Evolutionary conservation across 2,888 invertebrate species (phyloP).

Genomic region (Drosophila paramelanica): DNA sequence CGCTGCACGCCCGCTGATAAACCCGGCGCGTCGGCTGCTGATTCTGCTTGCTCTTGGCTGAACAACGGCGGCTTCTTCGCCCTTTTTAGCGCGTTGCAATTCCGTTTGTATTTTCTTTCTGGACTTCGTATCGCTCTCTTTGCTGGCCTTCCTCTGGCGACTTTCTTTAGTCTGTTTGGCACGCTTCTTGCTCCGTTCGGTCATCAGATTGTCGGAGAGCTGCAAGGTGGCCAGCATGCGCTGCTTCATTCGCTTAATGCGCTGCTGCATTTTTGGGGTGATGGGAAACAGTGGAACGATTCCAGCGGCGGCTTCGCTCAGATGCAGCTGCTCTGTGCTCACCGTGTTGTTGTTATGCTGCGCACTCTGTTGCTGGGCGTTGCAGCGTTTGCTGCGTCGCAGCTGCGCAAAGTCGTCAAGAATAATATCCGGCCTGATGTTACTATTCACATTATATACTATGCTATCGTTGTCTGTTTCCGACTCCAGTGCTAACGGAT

Average conservation of each 20-base stretch:
- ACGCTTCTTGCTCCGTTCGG: constrained; percentile 25
- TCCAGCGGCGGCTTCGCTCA: too few species aligned
- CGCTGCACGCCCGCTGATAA: constrained; percentile 20
- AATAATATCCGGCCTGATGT: constrained; percentile 7
- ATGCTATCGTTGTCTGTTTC: not conserved
- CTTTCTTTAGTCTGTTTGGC: constrained; percentile 16
- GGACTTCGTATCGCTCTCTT: constrained; percentile 11
- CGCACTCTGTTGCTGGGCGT: not conserved
- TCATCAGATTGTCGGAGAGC: constrained; percentile 43
- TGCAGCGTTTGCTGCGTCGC: constrained; percentile 21
- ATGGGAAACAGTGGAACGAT: constrained; percentile 39
- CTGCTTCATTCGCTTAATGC: constrained; percentile 55
- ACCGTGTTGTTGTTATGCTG: not conserved
- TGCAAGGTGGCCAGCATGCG: constrained; percentile 52
- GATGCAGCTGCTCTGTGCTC: too few species aligned
- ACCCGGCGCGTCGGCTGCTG: constrained; percentile 2
- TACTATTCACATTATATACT: not conserved
- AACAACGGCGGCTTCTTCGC: constrained; percentile 14
- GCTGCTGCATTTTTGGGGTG: constrained; percentile 39
- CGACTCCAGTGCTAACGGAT: constrained; percentile 15
- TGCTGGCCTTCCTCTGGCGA: constrained; percentile 8
- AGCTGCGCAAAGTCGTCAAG: constrained; percentile 1
- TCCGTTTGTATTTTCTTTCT: constrained; percentile 7
- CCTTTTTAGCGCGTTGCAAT: constrained; percentile 25
- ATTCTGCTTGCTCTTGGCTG: constrained; percentile 16